Base-by-base conservation (phyloP, 2,888 invertebrate genomes). In the Carcina quercana region DNA sequence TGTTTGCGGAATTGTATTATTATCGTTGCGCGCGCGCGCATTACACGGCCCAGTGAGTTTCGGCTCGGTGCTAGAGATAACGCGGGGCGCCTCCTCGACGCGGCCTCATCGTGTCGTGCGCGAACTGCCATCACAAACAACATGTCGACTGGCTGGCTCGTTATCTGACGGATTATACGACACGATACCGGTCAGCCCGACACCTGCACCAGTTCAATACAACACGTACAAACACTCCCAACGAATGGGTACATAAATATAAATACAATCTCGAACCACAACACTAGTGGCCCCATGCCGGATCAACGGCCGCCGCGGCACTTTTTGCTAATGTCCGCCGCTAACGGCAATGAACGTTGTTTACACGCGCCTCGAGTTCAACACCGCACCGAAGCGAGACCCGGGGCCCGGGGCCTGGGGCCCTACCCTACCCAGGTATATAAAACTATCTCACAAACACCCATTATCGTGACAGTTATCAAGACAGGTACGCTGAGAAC, bases 81-180 rank as follows among this genome's bases (percentile, higher is more conserved):
- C 61, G 59, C 62, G 59, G 53, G 64, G 71, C 72, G 70, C 74
- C 74, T 75, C 70, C 75, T 71, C 62, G 62, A 61, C 60, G 63
- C 58, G 78, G 78, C 74, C 74, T 69, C 73, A 67, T 49, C 40
- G 53, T 57, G 37, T 54, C 50, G 37, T 43, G 40, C 43, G 39
- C 30, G 54, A 59, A 63, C 59, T 49, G 67, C 70, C 70, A 74
- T 75, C 74, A 76, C 73, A 76, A 70, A 73, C 67, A 73, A 59
- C 60, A 57, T 55, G 57, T 48, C 47, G 51, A 59, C 54, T 10
- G 20, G 10, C n/a, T 20, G n/a, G 20, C 4, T 63, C 60, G 61
- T 71, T 76, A 75, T 73, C 73, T 66, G 54, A 53, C 51, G 51
- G 62, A 56, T 57, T 56, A 47, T 46, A 49, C 42, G 40, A 41